Conservation (phyloP, 2,888 invertebrate genomes). For the Flabesymbios commensalis region DNA sequence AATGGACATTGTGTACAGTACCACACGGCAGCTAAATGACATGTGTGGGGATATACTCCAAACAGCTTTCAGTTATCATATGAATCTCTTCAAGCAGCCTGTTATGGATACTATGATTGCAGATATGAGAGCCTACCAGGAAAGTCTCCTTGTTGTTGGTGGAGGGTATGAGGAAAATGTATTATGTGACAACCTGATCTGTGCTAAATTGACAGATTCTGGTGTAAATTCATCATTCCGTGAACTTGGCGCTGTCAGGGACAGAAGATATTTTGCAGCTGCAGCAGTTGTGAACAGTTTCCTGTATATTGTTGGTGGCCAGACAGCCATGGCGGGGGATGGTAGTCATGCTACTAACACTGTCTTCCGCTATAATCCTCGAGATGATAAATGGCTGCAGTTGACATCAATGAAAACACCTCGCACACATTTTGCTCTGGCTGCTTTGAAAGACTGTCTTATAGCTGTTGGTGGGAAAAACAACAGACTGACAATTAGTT, state of each 20-base stretch:
- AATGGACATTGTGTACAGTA: slow-evolving; percentile 34
- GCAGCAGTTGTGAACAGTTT: slow-evolving; percentile 37
- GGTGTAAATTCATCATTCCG: slow-evolving; percentile 25
- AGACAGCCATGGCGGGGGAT: slow-evolving; percentile 40
- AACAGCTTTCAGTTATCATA: slow-evolving; percentile 35
- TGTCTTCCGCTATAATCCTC: slow-evolving; percentile 36
- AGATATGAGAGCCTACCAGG: slow-evolving; percentile 32
- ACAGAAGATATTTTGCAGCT: slow-evolving; percentile 36
- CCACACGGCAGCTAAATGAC: slow-evolving; percentile 31
- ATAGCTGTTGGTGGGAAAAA: slow-evolving; percentile 38
- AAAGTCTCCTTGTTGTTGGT: slow-evolving; percentile 35
- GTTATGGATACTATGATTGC: slow-evolving; percentile 24
- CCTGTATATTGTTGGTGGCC: slow-evolving; percentile 37
- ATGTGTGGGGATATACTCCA: slow-evolving; percentile 35
- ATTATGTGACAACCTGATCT: slow-evolving; percentile 32
- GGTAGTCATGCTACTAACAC: slow-evolving; percentile 39
- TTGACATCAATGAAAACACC: slow-evolving; percentile 37
- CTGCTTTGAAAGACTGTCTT: slow-evolving; percentile 30
- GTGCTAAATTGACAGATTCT: slow-evolving; percentile 20
- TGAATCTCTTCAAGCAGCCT: slow-evolving; percentile 37
- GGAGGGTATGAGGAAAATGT: slow-evolving; percentile 39
- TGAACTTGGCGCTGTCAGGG: slow-evolving; percentile 23
- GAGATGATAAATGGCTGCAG: slow-evolving; percentile 37
- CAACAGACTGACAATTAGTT: slow-evolving; percentile 35
- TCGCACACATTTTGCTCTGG: slow-evolving; percentile 36